Evolutionary conservation across 2,113 vertebrate species (phyloP), one percentile per base, ranked within the genome.

Genomic region (Boleophthalmus pectinirostris): DNA sequence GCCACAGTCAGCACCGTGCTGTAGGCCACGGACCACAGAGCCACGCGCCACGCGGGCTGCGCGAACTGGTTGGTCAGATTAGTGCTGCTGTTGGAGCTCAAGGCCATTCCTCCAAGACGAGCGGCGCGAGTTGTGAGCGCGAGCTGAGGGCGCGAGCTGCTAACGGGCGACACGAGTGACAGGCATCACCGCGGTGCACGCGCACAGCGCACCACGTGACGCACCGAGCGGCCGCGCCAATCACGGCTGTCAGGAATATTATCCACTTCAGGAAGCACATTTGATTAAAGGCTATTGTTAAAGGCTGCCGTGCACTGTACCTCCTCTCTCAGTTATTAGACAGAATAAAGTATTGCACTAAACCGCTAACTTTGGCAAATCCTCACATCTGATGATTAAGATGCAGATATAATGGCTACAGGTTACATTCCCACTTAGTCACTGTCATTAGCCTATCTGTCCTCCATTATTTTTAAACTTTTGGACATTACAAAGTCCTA

Each of bases 1-100:
- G 97, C 96, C 89, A 97, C 95, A 0, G 95, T 93, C 80, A 98
- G 94, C 75, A 97, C 95, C 0, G 82, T 83, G 45, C 96, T 94
- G 2, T 97, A 98, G 0, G 96, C 97, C 75, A 96, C 88, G 5
- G 97, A 96, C 97, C 97, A 98, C 2, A 98, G 94, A 53, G 91
- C 95, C 45, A 98, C 90, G 89, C 96, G 95, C 97, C 97, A 99
- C 45, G 95, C 90, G 14, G 96, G 96, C 84, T 99, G 97, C 75
- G 95, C 92, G 35, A 98, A 99, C 91, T 96, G 95, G 77, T 97
- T 96, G 68, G 94, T 94, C 72, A 80, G 93, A 92, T 85, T 94
- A 88, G 57, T 82, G 80, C 82, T 90, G 1, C 80, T 68, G 77
- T 88, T 91, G 63, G 89, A 83, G 20, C 67, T 82, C 51, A 82